A percentile compares a stretch with the other conserved stretches of the same genome.
Evolutionary conservation across 2,113 vertebrate species (phyloP).

Genomic region (Erpornis zantholeuca): DNA sequence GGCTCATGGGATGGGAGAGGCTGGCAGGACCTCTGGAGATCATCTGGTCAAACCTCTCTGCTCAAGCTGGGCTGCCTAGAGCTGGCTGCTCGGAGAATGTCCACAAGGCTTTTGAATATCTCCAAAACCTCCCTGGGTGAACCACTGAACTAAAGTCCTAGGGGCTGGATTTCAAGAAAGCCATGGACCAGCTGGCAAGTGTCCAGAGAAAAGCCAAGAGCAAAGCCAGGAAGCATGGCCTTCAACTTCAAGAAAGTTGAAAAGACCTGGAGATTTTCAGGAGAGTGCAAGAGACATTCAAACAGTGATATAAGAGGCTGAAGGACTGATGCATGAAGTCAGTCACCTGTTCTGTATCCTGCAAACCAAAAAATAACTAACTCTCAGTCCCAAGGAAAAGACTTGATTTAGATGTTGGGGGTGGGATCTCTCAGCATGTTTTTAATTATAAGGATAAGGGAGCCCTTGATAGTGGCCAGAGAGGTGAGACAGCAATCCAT

Average conservation of each 20-base stretch:
- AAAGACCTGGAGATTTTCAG: background rate
- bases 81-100: background rate
- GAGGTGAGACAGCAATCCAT: background rate
- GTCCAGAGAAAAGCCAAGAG: background rate
- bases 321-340: background rate
- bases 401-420: background rate
- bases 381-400: background rate
- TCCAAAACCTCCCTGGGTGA: background rate
- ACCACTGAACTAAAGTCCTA: background rate
- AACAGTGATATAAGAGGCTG: background rate
- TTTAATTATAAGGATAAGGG: background rate
- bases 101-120: background rate
- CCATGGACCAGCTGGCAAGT: background rate
- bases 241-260: background rate
- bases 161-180: background rate
- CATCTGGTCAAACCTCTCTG: fast-evolving
- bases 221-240: background rate
- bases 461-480: background rate
- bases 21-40: background rate
- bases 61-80: background rate
- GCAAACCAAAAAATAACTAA: background rate
- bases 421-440: background rate
- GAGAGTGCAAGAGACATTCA: background rate
- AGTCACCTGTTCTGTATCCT: background rate
- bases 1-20: background rate